Evolutionary conservation across 2,888 invertebrate species (phyloP), one percentile per base, ranked within the genome.

Genomic region (Glyphotaelius pellucidus): DNA sequence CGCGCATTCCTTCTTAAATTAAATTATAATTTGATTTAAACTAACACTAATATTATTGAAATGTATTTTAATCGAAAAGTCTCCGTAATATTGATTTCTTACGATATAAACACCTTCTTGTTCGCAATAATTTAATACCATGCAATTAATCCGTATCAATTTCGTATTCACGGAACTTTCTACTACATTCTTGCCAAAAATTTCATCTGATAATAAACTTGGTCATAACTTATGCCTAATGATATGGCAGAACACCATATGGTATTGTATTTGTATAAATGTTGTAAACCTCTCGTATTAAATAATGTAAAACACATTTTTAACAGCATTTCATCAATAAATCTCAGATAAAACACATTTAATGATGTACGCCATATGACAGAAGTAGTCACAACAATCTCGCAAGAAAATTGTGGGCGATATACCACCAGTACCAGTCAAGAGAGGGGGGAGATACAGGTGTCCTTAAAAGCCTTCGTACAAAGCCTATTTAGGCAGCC

Each of bases 391-490:
- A 52, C 52, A 15, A 52, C 19, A 52, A 67, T 67, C 67, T 67
- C 67, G 67, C 67, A n/a, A 67, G 67, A 67, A 25, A 67, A 67
- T 67, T 52, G 87, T 87, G 52, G 87, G 87, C 87, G 87, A 52
- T 14, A 25, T 67, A 67, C 25, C 67, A 25, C 67, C 67, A 19
- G n/a, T 4, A 1, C 25, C 4, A 67, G 25, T 15, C 3, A 25
- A n/a, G 25, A 14, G 88, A 35, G 38, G 80, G 79, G 88, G 67
- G 88, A n/a, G 35, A n/a, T 31, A 25, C 88, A 89, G 35, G 88
- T 89, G 88, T 35, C 25, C 35, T 38, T n/a, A 32, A 25, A 89
- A 80, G 79, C 79, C 88, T 89, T 35, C 80, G 80, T 35, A 32
- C 32, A 19, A 9, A 5, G 35, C n/a, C 35, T 79, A n/a, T 19